A percentile compares a stretch with the other conserved stretches of the same genome.
Evolutionary conservation across 2,113 vertebrate genomes (phyloP).

Genomic region (Channa argus): DNA sequence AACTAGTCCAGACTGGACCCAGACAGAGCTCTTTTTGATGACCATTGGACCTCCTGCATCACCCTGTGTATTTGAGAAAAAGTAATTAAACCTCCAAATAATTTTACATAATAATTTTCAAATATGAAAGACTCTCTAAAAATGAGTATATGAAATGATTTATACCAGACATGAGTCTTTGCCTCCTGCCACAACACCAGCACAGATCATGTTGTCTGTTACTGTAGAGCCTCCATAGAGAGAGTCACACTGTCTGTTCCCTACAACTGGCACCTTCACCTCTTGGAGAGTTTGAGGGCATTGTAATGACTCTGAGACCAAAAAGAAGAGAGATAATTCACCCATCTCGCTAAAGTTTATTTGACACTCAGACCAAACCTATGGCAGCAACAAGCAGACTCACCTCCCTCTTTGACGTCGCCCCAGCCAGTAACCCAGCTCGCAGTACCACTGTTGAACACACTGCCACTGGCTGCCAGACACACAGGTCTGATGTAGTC

Average conservation of each 20-base stretch:
- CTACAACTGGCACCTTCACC: slow-evolving; percentile 72
- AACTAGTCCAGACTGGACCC: slow-evolving; percentile 89
- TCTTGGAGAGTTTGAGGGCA: slow-evolving; percentile 71
- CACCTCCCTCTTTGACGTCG: slow-evolving; percentile 78
- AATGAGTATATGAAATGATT: no score
- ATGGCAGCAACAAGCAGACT: not conserved
- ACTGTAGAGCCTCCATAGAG: slow-evolving; percentile 62
- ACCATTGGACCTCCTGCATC: slow-evolving; percentile 91
- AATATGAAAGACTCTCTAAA: no score
- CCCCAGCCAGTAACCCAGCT: slow-evolving; percentile 90
- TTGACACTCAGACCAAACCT: slow-evolving; percentile 20
- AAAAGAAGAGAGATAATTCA: not conserved
- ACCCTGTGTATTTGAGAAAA: slow-evolving; percentile 72
- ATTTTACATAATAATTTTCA: no score
- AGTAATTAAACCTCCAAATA: no score
- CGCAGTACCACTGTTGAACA: slow-evolving; percentile 77
- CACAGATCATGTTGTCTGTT: slow-evolving; percentile 86
- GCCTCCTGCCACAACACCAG: slow-evolving; percentile 63
- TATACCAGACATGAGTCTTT: no score
- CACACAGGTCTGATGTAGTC: slow-evolving; percentile 84
- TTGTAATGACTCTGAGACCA: slow-evolving; percentile 36
- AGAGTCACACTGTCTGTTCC: slow-evolving; percentile 72
- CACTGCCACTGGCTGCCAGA: slow-evolving; percentile 78
- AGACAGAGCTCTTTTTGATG: slow-evolving; percentile 77
- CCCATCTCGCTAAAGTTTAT: slow-evolving; percentile 64